Percentiles rank a stretch among this genome's conserved stretches.
These are phyloP conservation scores for Sarcophaga bullata DNA, from an alignment of 1,140 invertebrate genomes.

Conservation along the genomic window DNA sequence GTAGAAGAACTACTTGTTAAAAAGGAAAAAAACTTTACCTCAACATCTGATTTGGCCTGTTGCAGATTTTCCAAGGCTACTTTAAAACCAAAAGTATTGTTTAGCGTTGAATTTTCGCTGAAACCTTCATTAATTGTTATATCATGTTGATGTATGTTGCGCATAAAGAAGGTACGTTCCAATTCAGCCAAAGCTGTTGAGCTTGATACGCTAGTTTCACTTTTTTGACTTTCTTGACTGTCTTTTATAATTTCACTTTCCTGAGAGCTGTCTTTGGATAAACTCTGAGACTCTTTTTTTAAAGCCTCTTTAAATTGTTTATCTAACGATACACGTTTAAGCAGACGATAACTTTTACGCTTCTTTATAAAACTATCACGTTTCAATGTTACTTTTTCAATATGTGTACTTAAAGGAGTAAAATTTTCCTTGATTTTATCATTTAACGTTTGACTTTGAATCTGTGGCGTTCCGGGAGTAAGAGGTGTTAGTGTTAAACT, in stretches of 20 bases:
- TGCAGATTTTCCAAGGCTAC: slow-evolving; percentile 78
- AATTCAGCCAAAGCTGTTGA: slow-evolving; percentile 52
- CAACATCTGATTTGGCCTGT: slow-evolving; percentile 74
- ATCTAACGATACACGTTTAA: slow-evolving; percentile 26
- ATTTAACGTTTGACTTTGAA: background rate
- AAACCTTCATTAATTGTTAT: background rate
- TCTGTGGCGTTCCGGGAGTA: slow-evolving; percentile 43
- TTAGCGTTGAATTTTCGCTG: slow-evolving; percentile 67
- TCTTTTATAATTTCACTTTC: background rate
- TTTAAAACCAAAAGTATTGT: slow-evolving; percentile 75
- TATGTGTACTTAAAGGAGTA: background rate
- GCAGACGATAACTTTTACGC: background rate
- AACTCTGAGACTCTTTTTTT: background rate
- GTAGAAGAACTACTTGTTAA: background rate
- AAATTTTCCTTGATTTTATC: background rate
- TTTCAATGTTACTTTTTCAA: background rate
- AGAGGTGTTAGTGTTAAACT: slow-evolving; percentile 54
- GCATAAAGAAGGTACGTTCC: slow-evolving; percentile 54
- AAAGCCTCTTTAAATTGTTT: slow-evolving; percentile 32
- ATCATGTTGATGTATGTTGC: background rate
- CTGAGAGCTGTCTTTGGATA: background rate
- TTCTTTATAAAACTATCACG: background rate
- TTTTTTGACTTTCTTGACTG: slow-evolving; percentile 22
- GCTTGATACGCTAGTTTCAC: slow-evolving; percentile 50
- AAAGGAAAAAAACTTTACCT: slow-evolving; percentile 67